These are phyloP conservation scores for Metalampra italica DNA, from an alignment of 2,888 invertebrate species.

Conservation along the genomic window DNA sequence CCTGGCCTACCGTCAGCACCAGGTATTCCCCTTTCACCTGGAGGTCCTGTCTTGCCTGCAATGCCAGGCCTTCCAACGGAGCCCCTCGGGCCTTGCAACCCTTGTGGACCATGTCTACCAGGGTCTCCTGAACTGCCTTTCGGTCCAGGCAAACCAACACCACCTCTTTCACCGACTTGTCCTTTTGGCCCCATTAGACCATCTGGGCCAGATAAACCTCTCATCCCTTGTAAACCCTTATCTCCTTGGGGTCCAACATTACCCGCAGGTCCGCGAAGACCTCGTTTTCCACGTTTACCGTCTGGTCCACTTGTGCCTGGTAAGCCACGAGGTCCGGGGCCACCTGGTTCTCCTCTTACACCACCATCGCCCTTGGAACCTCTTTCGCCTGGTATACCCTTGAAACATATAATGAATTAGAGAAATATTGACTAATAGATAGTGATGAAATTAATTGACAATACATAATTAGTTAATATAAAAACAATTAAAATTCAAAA, in stretches of 20 bases:
- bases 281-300: slow-evolving; percentile 90
- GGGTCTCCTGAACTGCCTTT: slow-evolving; percentile 82
- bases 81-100: slow-evolving; percentile 81
- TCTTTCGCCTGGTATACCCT: slow-evolving; percentile 88
- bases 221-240: slow-evolving; percentile 81
- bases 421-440: no score
- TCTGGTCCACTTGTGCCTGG: slow-evolving; percentile 87
- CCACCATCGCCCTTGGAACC: slow-evolving; percentile 90
- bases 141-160: slow-evolving; percentile 63
- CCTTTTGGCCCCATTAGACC: slow-evolving; percentile 88
- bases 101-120: slow-evolving; percentile 83
- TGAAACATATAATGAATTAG: slow-evolving; percentile 11
- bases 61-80: slow-evolving; percentile 83
- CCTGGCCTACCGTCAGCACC: slow-evolving; percentile 93
- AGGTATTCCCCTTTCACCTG: slow-evolving; percentile 85
- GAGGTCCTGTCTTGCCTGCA: slow-evolving; percentile 83
- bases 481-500: no score
- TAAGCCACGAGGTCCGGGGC: slow-evolving; percentile 85
- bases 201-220: slow-evolving; percentile 87
- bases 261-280: slow-evolving; percentile 87
- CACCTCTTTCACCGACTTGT: slow-evolving; percentile 84
- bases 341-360: slow-evolving; percentile 85
- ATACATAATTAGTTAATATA: no score
- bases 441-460: no score
- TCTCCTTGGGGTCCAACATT: slow-evolving; percentile 86